Conservation (phyloP, 2,797 vertebrate genomes). For the Galagoides demidoff region DNA sequence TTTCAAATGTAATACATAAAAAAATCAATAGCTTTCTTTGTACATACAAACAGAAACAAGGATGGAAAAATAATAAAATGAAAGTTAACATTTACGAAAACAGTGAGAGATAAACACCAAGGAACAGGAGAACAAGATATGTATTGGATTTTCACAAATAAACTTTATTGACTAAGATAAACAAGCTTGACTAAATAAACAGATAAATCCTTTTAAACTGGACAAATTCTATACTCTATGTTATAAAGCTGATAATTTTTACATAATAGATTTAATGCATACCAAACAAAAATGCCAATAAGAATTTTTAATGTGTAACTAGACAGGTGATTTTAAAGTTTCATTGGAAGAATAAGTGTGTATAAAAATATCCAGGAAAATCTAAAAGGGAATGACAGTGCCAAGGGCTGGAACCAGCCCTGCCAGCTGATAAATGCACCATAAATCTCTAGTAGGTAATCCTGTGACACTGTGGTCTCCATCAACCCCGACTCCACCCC, state of each 20-base stretch:
- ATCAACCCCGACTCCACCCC: no score
- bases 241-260: background rate
- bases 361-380: background rate
- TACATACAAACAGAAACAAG: background rate
- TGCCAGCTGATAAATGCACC: background rate
- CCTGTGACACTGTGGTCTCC: no score
- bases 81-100: slow-evolving; percentile 20
- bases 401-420: background rate
- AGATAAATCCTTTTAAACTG: background rate
- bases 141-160: background rate
- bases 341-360: background rate
- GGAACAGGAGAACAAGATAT: background rate
- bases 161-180: background rate
- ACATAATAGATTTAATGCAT: background rate
- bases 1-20: background rate
- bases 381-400: background rate
- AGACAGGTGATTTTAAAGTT: background rate
- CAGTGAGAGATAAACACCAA: background rate
- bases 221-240: background rate
- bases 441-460: background rate
- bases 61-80: background rate
- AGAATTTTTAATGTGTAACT: background rate
- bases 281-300: background rate
- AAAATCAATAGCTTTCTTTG: slow-evolving; percentile 28
- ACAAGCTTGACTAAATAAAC: background rate